phyloP scores from a whole-genome alignment of 2,797 vertebrate genomes.

The Pelochelys cantorii region DNA sequence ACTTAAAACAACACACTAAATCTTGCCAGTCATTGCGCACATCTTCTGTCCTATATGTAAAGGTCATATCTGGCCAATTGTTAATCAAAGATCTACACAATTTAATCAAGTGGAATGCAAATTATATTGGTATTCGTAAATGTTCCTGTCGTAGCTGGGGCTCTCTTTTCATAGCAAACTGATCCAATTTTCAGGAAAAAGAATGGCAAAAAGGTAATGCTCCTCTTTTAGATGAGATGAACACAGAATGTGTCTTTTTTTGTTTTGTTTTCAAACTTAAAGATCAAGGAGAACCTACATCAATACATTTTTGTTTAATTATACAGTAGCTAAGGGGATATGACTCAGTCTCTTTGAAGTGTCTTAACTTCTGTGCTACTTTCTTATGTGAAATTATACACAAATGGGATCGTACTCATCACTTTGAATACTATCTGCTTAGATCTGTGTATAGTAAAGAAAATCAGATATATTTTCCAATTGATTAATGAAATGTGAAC shows the following conservation, averaged over 20 bases:
- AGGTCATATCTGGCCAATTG: conserved; percentile 58
- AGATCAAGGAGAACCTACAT: conserved; percentile 60
- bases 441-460: conserved; percentile 51
- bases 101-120: conserved; percentile 33
- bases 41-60: conserved; percentile 29
- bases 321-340: conserved; percentile 62
- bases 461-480: conserved; percentile 54
- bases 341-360: conserved; percentile 67
- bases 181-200: not conserved
- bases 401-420: conserved; percentile 44
- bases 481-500: conserved; percentile 65
- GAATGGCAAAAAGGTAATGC: conserved; percentile 13
- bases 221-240: not conserved
- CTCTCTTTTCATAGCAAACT: not conserved
- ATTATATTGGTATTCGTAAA: conserved; percentile 12
- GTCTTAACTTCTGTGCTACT: conserved; percentile 54
- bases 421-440: conserved; percentile 48
- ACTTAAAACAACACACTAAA: conserved; percentile 33
- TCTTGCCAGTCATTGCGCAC: conserved; percentile 50
- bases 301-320: conserved; percentile 56
- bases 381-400: conserved; percentile 37
- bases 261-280: conserved; percentile 46
- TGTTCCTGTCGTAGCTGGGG: conserved; percentile 20
- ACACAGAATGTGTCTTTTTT: not conserved
- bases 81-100: conserved; percentile 49